Percentiles rank a stretch among this genome's conserved stretches.
Conservation (phyloP, 2,797 vertebrate genomes). For the Clarias pachynema region DNA sequence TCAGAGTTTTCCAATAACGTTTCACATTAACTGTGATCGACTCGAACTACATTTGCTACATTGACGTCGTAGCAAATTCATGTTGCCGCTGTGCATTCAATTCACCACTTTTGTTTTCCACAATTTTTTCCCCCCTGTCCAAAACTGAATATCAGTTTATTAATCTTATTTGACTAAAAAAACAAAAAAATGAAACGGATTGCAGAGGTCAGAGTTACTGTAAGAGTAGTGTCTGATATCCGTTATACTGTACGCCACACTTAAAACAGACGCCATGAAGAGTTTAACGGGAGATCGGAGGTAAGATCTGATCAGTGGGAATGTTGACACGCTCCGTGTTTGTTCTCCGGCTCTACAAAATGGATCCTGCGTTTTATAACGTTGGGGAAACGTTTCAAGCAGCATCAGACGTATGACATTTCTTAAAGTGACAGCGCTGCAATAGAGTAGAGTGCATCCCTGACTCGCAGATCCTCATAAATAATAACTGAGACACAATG, state of each 20-base stretch:
- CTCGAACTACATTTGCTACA: not conserved
- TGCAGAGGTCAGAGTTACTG: not conserved
- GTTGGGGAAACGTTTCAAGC: not conserved
- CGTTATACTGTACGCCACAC: not conserved
- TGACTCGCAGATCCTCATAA: not conserved
- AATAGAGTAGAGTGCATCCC: slow-evolving; percentile 6
- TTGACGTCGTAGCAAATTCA: not conserved
- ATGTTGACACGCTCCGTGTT: not conserved
- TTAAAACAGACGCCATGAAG: not conserved
- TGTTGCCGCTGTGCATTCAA: not conserved
- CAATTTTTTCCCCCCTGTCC: not conserved
- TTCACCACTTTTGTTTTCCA: not conserved
- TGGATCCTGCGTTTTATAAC: not conserved
- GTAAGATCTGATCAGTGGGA: not conserved
- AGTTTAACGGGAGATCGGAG: not conserved
- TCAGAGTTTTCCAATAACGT: not conserved
- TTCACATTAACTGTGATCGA: not conserved
- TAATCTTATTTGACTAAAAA: not conserved
- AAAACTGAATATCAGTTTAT: not conserved
- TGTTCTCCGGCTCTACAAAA: not conserved
- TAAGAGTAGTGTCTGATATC: too few species aligned
- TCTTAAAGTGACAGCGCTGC: not conserved
- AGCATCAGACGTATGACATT: not conserved
- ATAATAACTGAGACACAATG: not conserved
- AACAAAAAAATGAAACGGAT: not conserved